A percentile compares a stretch with the other conserved stretches of the same genome.
phyloP scores from a whole-genome alignment of 1,140 invertebrate genomes.

The Caerostris darwini region DNA sequence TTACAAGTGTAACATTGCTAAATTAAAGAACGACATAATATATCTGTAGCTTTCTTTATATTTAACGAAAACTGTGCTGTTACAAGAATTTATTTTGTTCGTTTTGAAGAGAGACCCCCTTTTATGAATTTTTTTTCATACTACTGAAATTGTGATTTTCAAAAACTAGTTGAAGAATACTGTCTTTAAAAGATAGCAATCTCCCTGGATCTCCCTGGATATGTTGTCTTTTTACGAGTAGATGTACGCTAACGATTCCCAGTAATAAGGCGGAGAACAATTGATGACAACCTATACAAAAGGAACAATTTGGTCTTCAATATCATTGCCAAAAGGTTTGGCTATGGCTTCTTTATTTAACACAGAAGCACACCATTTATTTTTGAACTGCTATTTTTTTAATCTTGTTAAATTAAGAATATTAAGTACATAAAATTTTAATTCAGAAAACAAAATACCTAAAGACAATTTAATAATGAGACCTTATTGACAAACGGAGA shows the following conservation, averaged over 20 bases:
- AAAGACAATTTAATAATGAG: too few relatives aligned
- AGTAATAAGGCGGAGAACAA: conserved; percentile 46
- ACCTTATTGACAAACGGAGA: too few relatives aligned
- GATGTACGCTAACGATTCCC: neutral
- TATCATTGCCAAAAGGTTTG: neutral
- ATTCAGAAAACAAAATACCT: too few relatives aligned
- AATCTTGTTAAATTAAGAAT: too few relatives aligned
- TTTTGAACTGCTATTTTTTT: too few relatives aligned
- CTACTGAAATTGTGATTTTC: neutral
- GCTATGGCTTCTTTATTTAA: conserved; percentile 42
- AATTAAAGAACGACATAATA: too few relatives aligned
- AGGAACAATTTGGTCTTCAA: neutral
- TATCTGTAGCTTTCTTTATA: neutral
- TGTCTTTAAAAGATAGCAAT: neutral
- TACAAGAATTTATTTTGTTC: neutral
- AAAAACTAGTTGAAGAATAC: neutral
- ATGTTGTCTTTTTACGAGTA: neutral
- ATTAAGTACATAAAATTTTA: too few relatives aligned
- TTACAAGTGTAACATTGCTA: too few relatives aligned
- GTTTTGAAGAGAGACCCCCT: neutral
- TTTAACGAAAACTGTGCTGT: neutral
- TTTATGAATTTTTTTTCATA: neutral
- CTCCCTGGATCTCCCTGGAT: neutral
- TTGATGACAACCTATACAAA: conserved; percentile 24
- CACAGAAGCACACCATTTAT: neutral